phyloP scores from a whole-genome alignment of 2,797 vertebrate genomes.

The Tragelaphus oryx region DNA sequence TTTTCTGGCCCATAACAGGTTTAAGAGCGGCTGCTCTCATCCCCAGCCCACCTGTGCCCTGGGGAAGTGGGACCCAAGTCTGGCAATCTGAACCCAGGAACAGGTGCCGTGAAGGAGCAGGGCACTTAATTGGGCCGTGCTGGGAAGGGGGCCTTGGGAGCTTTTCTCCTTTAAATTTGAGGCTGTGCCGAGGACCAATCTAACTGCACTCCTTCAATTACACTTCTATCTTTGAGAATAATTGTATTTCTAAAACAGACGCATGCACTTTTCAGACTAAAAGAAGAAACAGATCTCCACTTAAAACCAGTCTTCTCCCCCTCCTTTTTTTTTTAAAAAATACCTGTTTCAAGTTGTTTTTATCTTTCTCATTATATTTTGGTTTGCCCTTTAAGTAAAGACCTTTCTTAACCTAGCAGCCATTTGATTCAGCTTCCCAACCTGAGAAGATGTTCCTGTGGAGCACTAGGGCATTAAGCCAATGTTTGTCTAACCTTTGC shows the following conservation, averaged over 20 bases:
- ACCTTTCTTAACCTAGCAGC: slow-evolving; percentile 37
- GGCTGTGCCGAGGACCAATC: background rate
- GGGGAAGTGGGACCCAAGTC: background rate
- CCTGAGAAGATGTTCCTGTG: slow-evolving; percentile 43
- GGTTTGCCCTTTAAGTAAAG: slow-evolving; percentile 66
- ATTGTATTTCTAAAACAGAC: background rate
- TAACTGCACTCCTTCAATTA: background rate
- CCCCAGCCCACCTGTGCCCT: background rate
- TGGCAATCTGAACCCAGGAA: background rate
- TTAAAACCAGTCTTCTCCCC: background rate
- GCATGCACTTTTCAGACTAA: background rate
- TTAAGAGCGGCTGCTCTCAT: background rate
- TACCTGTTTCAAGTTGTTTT: slow-evolving; percentile 18
- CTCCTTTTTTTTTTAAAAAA: background rate
- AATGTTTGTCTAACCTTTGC: slow-evolving; percentile 72
- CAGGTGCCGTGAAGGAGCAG: background rate
- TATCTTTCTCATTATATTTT: slow-evolving; percentile 43
- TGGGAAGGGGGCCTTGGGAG: background rate
- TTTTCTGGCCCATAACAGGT: background rate
- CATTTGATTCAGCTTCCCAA: slow-evolving; percentile 41
- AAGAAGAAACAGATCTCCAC: background rate
- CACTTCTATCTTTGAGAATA: background rate
- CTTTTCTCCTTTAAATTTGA: background rate
- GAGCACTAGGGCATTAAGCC: slow-evolving; percentile 38
- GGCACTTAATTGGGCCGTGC: background rate